phyloP scores from a whole-genome alignment of 2,888 invertebrate genomes.

The Drosophila mimica region DNA sequence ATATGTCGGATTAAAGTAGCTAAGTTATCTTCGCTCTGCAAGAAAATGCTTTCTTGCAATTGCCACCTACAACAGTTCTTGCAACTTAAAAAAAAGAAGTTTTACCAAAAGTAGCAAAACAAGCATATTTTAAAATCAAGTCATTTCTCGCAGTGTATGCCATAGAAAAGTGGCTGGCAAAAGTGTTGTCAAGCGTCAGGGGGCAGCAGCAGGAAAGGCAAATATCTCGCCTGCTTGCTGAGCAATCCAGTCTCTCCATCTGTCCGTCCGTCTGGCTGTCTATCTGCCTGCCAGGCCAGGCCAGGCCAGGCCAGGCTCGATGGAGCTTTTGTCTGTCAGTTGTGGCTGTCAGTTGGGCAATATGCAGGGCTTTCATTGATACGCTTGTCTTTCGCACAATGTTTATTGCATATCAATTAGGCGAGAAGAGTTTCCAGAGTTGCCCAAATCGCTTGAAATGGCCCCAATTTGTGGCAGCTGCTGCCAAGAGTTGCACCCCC shows the following conservation, averaged over 20 bases:
- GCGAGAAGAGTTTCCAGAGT: constrained; percentile 30
- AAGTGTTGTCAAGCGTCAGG: background rate
- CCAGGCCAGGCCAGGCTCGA: too few species aligned
- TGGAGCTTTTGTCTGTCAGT: constrained; percentile 22
- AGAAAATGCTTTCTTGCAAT: too few species aligned
- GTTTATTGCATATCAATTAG: constrained; percentile 79
- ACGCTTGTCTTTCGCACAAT: constrained; percentile 63
- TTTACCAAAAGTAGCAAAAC: background rate
- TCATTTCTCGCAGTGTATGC: background rate
- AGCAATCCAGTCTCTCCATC: background rate
- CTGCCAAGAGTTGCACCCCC: constrained; percentile 13
- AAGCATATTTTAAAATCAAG: background rate
- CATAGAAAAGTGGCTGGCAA: background rate
- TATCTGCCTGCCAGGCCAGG: background rate
- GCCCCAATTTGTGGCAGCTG: constrained; percentile 47
- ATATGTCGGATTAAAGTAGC: background rate
- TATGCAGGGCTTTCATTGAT: constrained; percentile 61
- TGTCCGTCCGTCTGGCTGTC: background rate
- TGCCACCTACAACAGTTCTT: too few species aligned
- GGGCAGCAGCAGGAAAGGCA: background rate
- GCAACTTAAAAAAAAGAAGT: background rate
- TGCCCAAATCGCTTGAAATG: constrained; percentile 30
- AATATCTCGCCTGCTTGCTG: constrained; percentile 9
- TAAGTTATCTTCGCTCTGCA: too few species aligned
- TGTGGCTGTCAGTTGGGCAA: constrained; percentile 49